Evolutionary conservation across 2,888 invertebrate species (phyloP), one percentile per base, ranked within the genome.

Genomic region (Acronicta aceris): DNA sequence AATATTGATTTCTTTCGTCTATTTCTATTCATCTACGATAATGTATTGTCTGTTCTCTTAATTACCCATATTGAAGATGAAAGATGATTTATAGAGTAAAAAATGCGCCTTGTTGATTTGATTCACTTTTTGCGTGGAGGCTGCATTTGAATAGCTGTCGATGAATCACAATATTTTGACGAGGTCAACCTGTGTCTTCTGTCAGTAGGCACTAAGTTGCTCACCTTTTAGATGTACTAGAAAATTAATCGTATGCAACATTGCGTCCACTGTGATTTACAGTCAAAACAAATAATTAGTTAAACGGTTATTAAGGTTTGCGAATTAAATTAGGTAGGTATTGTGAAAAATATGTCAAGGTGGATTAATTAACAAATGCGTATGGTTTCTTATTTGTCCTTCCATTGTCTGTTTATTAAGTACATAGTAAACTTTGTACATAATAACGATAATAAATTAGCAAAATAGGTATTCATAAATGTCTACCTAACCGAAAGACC

Each of bases 181-280:
- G 76, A 88, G 87, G 88, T 82, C 81, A 76, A 70, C 85, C 48
- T 59, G 81, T 82, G 66, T 72, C 83, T 79, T 83, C 82, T 63
- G 66, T 50, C 45, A 50, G 43, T 41, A 68, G 30, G 40, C 52
- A 58, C 41, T 49, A 40, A 61, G 60, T 59, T 54, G 60, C 51
- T 50, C 48, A 68, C 65, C 66, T 69, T 76, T 64, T 45, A 57
- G 25, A 74, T 41, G 10, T 62, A 43, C 56, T 48, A 30, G 65
- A 48, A 53, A 48, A 50, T 47, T 51, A 55, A 51, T 54, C 47
- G 15, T 50, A 45, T 53, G 43, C 46, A 56, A 5, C 1, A 21
- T 33, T 45, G 38, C 33, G 16, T 52, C 17, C 8, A 21, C 16
- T 0, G n/a, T 58, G 52, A 53, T 62, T 43, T 54, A 51, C 30